Evolutionary conservation across 2,113 vertebrate species (phyloP).

Genomic region (Corynorhinus townsendii): DNA sequence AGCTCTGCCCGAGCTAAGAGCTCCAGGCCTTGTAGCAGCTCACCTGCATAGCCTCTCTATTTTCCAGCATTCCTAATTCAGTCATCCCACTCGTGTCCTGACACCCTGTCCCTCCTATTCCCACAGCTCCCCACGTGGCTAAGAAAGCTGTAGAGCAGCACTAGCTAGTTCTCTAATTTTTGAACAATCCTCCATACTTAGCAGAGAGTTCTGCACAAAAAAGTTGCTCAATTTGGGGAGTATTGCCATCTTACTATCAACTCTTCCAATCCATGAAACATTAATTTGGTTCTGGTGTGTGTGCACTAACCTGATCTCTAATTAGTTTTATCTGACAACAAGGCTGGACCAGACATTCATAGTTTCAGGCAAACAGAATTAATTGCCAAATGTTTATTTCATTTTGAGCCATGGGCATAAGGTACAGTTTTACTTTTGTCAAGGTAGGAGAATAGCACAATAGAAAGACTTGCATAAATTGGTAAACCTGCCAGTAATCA

Average conservation of each 20-base stretch:
- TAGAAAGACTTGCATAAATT: not conserved
- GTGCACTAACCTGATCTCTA: not conserved
- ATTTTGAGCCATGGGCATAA: not conserved
- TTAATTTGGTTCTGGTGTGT: not conserved
- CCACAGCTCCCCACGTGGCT: not conserved
- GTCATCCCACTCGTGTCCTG: not conserved
- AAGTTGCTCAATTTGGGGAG: not conserved
- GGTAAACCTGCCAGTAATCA: not conserved
- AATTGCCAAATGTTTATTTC: not conserved
- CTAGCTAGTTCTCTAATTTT: not conserved
- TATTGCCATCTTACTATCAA: not conserved
- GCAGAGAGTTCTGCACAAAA: not conserved
- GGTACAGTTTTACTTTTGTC: slow-evolving; percentile 14
- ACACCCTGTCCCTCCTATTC: not conserved
- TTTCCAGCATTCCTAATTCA: not conserved
- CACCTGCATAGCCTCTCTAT: not conserved
- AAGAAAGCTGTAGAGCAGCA: not conserved
- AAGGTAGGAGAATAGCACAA: not conserved
- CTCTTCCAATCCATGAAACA: not conserved
- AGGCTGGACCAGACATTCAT: not conserved
- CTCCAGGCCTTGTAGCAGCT: not conserved
- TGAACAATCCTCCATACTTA: not conserved
- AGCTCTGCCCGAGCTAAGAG: not conserved
- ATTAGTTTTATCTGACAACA: not conserved
- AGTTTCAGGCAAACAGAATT: not conserved